Base-by-base conservation (phyloP, 92 coral and sea anemone genomes). In the Plumapathes pennacea region DNA sequence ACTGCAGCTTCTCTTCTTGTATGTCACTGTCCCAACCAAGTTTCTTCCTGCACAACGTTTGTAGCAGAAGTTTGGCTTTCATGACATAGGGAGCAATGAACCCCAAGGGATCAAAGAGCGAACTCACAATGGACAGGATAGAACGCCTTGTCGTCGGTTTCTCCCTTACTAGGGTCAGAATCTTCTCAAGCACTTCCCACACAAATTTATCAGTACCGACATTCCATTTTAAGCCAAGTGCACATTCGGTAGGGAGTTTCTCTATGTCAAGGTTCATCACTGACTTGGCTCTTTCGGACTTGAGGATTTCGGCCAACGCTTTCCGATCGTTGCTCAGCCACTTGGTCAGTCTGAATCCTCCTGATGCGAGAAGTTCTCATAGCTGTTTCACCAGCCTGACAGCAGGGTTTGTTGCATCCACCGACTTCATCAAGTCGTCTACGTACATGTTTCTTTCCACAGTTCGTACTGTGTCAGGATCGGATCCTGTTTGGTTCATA, bases 391-490 rank as follows among this genome's bases (percentile, higher is more conserved):
- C 71, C 26, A 78, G 25, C 36, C 30, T 38, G 25, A 61, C 44
- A 5, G 83, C 77, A 5, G 18, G 25, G 7, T 58, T 49, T 3
- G 63, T 29, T 7, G 57, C 20, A 57, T 18, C 6, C 5, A 60
- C 60, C 3, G 83, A 76, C 44, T 76, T 76, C 62, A 67, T 67
- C 58, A 76, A 20, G 30, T 76, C 83, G 29, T 76, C 77, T 1
- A 76, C 76, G 25, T 76, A 57, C 83, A 67, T 76, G 44, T 76
- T 76, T 30, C 28, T 48, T 32, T 55, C 43, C 32, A 67, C 63
- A 22, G 76, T 67, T 44, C 46, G 46, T 19, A 49, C 50, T 20
- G 71, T 53, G 4, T 3, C 77, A 4, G 51, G 38, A 37, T 57
- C 50, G 21, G 67, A 57, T 29, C 40, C 76, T 56, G 10, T 28